phyloP scores from a whole-genome alignment of 2,888 invertebrate genomes.

The Trichacis sp. region DNA sequence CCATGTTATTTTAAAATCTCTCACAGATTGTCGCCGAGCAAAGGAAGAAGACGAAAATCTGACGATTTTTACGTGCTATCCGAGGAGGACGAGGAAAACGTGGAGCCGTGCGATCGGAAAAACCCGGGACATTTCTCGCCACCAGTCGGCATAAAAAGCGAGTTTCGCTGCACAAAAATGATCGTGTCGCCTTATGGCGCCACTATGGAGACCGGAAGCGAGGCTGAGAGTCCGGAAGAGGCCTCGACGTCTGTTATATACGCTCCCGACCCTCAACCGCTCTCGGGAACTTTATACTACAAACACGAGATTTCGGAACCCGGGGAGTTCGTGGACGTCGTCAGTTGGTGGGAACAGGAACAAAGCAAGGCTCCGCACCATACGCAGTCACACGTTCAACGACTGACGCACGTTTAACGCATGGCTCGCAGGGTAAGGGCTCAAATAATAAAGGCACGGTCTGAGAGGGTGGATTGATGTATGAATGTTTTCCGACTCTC shows the following conservation, averaged over 20 bases:
- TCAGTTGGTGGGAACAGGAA: constrained; percentile 69
- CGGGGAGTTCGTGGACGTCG: constrained; percentile 66
- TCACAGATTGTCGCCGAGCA: constrained; percentile 60
- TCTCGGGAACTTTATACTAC: constrained; percentile 63
- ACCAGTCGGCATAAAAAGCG: constrained; percentile 45
- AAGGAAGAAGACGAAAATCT: constrained; percentile 42
- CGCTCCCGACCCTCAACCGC: constrained; percentile 59
- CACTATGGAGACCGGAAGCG: constrained; percentile 37
- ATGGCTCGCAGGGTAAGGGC: constrained; percentile 15
- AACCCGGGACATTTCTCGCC: constrained; percentile 55
- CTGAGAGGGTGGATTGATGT: too few species aligned
- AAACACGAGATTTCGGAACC: constrained; percentile 62
- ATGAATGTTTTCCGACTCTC: too few species aligned
- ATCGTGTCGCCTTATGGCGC: constrained; percentile 60
- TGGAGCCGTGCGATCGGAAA: constrained; percentile 54
- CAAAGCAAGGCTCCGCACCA: constrained; percentile 62
- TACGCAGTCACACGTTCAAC: constrained; percentile 59
- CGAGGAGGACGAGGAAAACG: constrained; percentile 64
- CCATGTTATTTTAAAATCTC: neutral
- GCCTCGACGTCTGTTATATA: constrained; percentile 58
- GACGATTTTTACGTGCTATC: constrained; percentile 57
- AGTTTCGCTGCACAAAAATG: constrained; percentile 53
- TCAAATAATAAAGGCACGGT: neutral
- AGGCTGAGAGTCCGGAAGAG: constrained; percentile 51
- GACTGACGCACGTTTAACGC: constrained; percentile 64